phyloP scores from a whole-genome alignment of 1,140 invertebrate species.

The Drosophila kohkoa region DNA sequence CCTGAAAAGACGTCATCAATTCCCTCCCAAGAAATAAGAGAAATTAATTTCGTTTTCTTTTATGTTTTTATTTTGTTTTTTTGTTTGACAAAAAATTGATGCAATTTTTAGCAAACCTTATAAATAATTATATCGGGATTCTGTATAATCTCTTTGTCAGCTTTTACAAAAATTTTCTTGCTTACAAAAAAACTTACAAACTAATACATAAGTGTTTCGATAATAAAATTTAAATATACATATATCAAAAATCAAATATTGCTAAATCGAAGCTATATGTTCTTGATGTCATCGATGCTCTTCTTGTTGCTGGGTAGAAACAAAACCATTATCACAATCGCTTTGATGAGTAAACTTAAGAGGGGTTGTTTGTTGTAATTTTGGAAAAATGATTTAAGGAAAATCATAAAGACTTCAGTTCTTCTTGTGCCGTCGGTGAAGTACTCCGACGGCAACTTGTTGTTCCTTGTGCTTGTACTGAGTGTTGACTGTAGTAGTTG shows the following conservation, averaged over 20 bases:
- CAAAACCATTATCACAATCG: conserved; percentile 84
- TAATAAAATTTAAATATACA: conserved; percentile 41
- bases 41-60: conserved; percentile 23
- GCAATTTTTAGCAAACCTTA: conserved; percentile 77
- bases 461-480: conserved; percentile 63
- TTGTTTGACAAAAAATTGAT: conserved; percentile 79
- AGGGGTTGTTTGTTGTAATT: conserved; percentile 15
- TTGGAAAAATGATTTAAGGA: conserved; percentile 30
- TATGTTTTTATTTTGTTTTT: conserved; percentile 49
- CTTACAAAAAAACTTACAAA: conserved; percentile 35
- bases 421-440: conserved; percentile 2
- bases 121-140: conserved; percentile 39
- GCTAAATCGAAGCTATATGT: conserved; percentile 45
- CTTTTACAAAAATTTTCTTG: conserved; percentile 41
- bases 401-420: conserved; percentile 9
- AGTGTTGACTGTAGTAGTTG: conserved; percentile 36
- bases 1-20: conserved; percentile 1
- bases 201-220: conserved; percentile 35
- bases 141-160: conserved; percentile 32
- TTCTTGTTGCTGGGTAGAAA: conserved; percentile 62
- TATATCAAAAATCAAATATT: conserved; percentile 54
- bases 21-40: background rate
- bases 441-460: conserved; percentile 5
- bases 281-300: conserved; percentile 26
- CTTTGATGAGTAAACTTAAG: conserved; percentile 82